phyloP scores from a whole-genome alignment of 2,113 vertebrate species.

The Tyrannus savana region DNA sequence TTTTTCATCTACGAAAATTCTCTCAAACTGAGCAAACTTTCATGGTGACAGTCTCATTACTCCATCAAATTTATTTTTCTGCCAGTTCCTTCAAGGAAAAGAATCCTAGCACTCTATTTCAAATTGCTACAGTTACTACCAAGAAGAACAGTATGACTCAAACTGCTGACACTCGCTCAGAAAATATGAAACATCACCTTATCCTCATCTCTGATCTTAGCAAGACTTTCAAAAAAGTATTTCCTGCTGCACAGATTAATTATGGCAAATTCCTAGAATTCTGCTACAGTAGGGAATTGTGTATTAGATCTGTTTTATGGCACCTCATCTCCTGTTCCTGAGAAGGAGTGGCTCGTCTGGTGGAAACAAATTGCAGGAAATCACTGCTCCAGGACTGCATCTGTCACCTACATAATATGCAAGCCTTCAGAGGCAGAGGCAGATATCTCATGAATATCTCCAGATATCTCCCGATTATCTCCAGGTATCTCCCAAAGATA shows the following conservation, averaged over 20 bases:
- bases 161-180: background rate
- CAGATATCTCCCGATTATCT: background rate
- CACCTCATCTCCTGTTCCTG: background rate
- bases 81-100: background rate
- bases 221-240: background rate
- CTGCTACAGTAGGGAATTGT: background rate
- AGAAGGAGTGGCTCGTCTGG: background rate
- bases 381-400: background rate
- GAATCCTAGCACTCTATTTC: background rate
- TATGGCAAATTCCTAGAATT: background rate
- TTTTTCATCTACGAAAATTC: background rate
- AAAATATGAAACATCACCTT: background rate
- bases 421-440: background rate
- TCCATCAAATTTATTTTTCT: background rate
- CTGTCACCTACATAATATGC: background rate
- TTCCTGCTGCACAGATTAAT: background rate
- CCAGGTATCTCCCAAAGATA: background rate
- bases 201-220: background rate
- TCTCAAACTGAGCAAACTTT: background rate
- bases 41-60: background rate
- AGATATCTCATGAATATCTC: background rate
- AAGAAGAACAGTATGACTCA: background rate
- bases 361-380: background rate
- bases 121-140: background rate
- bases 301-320: background rate